A percentile compares a stretch with the other conserved stretches of the same genome.
Conservation (phyloP, 2,888 invertebrate species). For the Heliconius hortense region DNA sequence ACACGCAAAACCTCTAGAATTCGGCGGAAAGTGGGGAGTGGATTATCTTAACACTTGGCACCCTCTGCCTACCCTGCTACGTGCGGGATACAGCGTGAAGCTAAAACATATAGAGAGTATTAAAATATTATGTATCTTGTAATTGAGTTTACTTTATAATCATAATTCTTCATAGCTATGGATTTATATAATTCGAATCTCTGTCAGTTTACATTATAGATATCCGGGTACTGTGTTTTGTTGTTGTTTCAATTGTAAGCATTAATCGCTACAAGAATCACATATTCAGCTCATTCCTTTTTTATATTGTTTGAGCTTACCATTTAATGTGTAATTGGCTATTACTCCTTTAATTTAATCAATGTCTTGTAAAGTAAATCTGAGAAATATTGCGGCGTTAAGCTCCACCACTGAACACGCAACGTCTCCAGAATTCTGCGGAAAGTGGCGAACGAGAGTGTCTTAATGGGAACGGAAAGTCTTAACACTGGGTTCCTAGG, state of each 20-base stretch:
- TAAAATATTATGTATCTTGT: no score
- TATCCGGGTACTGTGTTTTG: not conserved
- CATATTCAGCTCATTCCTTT: constrained; percentile 1
- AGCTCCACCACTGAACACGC: not conserved
- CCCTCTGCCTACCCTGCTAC: no score
- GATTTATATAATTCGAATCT: not conserved
- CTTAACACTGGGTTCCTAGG: no score
- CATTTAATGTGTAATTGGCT: not conserved
- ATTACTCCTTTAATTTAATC: not conserved
- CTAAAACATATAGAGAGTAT: no score
- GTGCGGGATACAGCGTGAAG: no score
- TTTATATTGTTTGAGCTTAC: not conserved
- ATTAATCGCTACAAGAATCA: not conserved
- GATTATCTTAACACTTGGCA: no score
- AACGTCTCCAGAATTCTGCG: no score
- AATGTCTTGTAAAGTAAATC: no score
- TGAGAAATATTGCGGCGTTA: not conserved
- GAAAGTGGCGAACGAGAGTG: no score
- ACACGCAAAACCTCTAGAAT: no score
- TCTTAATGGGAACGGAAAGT: no score
- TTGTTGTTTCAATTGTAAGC: not conserved
- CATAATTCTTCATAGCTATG: not conserved
- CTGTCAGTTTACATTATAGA: not conserved
- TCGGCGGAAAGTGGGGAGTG: no score
- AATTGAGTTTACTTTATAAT: not conserved